Base-by-base conservation (phyloP, 2,113 vertebrate genomes). In the Progne subis region DNA sequence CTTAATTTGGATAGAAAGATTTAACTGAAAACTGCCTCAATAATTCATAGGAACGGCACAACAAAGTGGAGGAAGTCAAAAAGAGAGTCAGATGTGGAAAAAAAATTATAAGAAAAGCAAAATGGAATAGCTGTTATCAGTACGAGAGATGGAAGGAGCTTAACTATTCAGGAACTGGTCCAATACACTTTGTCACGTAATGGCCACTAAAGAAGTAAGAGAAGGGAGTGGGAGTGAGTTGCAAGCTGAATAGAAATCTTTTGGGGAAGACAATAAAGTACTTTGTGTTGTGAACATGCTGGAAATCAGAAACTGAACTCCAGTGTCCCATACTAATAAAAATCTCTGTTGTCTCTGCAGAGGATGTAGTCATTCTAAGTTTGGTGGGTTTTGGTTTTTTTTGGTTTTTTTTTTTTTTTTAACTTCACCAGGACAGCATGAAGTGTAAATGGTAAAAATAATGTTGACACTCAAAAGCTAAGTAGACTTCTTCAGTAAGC, bases 61-160 rank as follows among this genome's bases (percentile, higher is more conserved):
- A 92, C 88, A 88, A 94, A 97, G 82, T 15, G 1, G 55, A 92
- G 88, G 68, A 94, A 88, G 88, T 95, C 76, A 95, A 80, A 96
- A 41, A 90, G 77, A 95, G 63, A 90, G 41, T 95, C 88, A 86
- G 75, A 95, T 93, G 82, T 93, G 88, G 88, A 77, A 95, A 61
- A 70, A 92, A 79, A 32, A 7, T 91, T 72, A 57, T 77, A 59
- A 87, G 55, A 93, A 88, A 78, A 83, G 56, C 68, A 81, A 88
- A 96, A 86, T 78, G 39, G 44, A 89, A 79, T 92, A 75, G 74
- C 65, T 82, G 53, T 91, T 95, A 69, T 79, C 70, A 56, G 41
- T 87, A 44, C 12, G 13, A 72, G 57, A 85, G 74, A 43, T n/a
- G 53, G 57, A 91, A 85, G 49, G 21, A 91, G 14, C 55, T 90